Evolutionary conservation across 2,888 invertebrate species (phyloP), one percentile per base, ranked within the genome.

Genomic region (Pogonocherus hispidulus): DNA sequence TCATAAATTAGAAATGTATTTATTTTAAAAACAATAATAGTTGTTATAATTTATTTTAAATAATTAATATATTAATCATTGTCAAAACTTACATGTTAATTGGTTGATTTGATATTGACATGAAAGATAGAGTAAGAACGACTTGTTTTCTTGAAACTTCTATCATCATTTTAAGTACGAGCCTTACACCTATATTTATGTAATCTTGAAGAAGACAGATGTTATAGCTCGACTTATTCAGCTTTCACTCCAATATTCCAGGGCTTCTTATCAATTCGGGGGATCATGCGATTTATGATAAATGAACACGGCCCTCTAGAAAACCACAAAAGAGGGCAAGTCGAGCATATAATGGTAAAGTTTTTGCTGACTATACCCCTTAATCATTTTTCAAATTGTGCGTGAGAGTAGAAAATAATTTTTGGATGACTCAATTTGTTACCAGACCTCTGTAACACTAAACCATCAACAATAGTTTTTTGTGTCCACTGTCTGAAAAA

Each of bases 221-320:
- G 71, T 71, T 68, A 49, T 67, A 55, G 37, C 35, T 51, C 41
- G 23, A 63, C 14, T 37, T 44, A n/a, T n/a, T 59, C 56, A 62
- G 57, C 63, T 66, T 62, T 56, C 57, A 67, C 63, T 66, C 68
- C 63, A 27, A 63, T 63, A 57, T 52, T 49, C 37, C 59, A 20
- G 27, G 65, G 70, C 56, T 70, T 68, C 71, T 73, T 73, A 73
- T 73, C 73, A 71, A 71, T 70, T 56, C 71, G 66, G 70, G 71
- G 68, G 70, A 73, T 73, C 73, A 69, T 64, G 55, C 67, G 60
- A 54, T 55, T 22, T 73, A 71, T 73, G 73, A 73, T 73, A 70
- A 73, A 73, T 73, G 71, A 69, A 63, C 69, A 37, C 20, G 11
- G 55, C 35, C 55, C 18, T 14, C 52, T 2, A 32, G 27, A 22